Base-by-base conservation (phyloP, 2,888 invertebrate species). In the Acrobeloides nanus region DNA sequence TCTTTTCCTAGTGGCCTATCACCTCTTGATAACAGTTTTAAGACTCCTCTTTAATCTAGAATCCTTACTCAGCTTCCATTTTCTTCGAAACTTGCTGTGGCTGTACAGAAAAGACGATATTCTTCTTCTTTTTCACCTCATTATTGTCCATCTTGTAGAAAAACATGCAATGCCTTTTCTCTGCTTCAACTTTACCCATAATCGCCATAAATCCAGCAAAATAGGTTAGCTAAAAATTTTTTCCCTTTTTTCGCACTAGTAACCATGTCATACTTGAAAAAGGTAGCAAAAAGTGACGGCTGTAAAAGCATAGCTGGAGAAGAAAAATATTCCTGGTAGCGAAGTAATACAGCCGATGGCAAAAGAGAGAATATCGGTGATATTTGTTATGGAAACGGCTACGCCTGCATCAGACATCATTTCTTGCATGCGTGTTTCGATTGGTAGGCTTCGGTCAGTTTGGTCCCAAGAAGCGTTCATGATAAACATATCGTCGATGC, bases 401-500 rank as follows among this genome's bases (percentile, higher is more conserved):
- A 90, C 89, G 0, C 69, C 70, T 2, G 66, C 68, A 47, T 71
- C 67, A 6, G 59, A 55, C 46, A 63, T 61, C 55, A 54, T 64
- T 25, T 65, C 47, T 3, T 64, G 61, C 57, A 69, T 62, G 10
- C 68, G 38, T 32, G 60, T 52, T 7, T 55, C 53, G 15, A 61
- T 57, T 21, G 54, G 46, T 10, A 59, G 41, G 4, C 50, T 49
- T 27, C 53, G 48, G 43, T 64, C 61, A 5, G 63, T 59, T 44
- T 89, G 81, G 49, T 89, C 81, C 90, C 90, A 90, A 0, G 89
- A 89, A 1, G 89, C 89, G 68, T 90, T 77, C 87, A 90, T 87
- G 10, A 92, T 89, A 73, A 90, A 92, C 1, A 89, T 89, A 74
- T 90, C 90, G 74, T 90, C 90, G 56, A 90, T 89, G 53, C 90